A percentile compares a stretch with the other conserved stretches of the same genome.
Evolutionary conservation across 2,888 invertebrate genomes (phyloP).

Genomic region (Hydrotaea diabolus): DNA sequence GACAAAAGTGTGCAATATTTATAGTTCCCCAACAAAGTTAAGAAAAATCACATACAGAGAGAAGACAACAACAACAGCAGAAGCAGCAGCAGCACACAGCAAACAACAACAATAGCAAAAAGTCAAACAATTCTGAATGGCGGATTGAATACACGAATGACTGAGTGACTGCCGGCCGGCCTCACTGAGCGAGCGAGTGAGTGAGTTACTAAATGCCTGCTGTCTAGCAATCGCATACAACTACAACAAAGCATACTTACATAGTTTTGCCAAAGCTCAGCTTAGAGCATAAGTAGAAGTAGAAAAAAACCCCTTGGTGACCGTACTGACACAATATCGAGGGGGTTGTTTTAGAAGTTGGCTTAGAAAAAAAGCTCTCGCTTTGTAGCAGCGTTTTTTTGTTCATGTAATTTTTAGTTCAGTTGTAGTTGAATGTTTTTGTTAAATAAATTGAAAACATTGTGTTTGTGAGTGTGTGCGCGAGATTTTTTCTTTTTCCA

Average conservation of each 20-base stretch:
- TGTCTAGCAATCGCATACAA: background rate
- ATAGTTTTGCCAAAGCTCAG: no score
- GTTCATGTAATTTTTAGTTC: background rate
- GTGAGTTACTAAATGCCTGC: background rate
- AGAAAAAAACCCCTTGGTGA: background rate
- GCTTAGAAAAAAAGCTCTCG: background rate
- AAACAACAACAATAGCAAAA: constrained; percentile 38
- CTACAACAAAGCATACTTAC: background rate
- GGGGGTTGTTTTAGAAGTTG: constrained; percentile 49
- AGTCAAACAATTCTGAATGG: constrained; percentile 51
- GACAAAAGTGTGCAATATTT: constrained; percentile 77
- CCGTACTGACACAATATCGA: background rate
- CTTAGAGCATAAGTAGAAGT: background rate
- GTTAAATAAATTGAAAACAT: background rate
- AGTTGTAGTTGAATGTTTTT: background rate
- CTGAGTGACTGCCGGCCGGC: background rate
- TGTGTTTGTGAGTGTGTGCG: background rate
- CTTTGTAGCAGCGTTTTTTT: constrained; percentile 36
- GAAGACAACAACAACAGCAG: constrained; percentile 39
- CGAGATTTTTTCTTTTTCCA: constrained; percentile 33
- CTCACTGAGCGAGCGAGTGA: background rate
- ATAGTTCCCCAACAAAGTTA: constrained; percentile 74
- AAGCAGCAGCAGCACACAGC: constrained; percentile 36
- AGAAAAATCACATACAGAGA: constrained; percentile 62
- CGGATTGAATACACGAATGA: constrained; percentile 24